phyloP scores from a whole-genome alignment of 2,888 invertebrate genomes.

The Heliconius ethilla region DNA sequence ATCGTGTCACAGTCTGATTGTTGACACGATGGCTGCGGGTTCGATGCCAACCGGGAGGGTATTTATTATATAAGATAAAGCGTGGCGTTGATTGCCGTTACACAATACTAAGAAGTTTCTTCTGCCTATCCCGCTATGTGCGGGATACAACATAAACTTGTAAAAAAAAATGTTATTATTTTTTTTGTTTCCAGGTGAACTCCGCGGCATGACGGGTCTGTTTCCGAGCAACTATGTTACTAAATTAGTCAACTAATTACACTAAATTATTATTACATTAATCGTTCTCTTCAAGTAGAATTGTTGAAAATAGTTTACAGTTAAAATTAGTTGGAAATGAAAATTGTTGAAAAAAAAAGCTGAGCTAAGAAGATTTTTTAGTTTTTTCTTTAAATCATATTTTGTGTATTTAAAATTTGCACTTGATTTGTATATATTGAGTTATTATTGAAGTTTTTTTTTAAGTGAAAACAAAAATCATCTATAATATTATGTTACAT shows the following conservation, averaged over 20 bases:
- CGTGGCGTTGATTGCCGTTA: too few species aligned
- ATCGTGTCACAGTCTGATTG: too few species aligned
- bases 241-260: constrained; percentile 72
- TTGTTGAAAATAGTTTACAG: not conserved
- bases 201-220: constrained; percentile 93
- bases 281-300: not conserved
- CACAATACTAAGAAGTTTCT: not conserved
- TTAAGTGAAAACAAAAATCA: not conserved
- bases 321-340: constrained; percentile 1
- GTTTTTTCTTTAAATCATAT: not conserved
- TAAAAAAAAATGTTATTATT: too few species aligned
- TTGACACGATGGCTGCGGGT: too few species aligned
- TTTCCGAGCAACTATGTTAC: constrained; percentile 98
- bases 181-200: constrained; percentile 84
- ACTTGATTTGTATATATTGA: not conserved
- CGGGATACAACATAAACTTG: not conserved
- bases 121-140: not conserved
- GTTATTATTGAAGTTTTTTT: not conserved
- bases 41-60: too few species aligned
- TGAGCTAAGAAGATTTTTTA: not conserved
- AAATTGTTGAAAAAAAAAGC: not conserved
- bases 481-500: not conserved
- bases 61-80: too few species aligned
- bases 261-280: not conserved
- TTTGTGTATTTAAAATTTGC: not conserved